Evolutionary conservation across 2,797 vertebrate species (phyloP), one percentile per base, ranked within the genome.

Genomic region (Molossus molossus): DNA sequence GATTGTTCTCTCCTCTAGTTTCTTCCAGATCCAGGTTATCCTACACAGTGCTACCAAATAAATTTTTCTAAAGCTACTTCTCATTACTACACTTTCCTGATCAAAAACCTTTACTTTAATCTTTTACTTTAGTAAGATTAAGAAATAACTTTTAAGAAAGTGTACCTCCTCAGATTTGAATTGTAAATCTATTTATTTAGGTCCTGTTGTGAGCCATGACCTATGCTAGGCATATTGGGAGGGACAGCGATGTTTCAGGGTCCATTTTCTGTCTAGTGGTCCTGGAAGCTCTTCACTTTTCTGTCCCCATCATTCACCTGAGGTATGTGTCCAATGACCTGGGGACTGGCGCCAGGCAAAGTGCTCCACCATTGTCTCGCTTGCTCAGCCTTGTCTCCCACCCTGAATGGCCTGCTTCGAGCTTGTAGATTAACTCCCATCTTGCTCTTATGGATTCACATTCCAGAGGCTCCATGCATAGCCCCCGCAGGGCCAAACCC

Each of bases 111-210:
- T 87, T 40, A 40, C 40, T 90, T 92, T 8, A 45, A 2, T 55
- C 50, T 62, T 7, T 27, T 53, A 72, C 27, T 76, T 80, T 50
- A 94, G 53, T 10, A 93, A 91, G 55, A 84, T 76, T 90, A 91
- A 88, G 89, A 95, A 94, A 95, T 94, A 77, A 48, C 50, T 94
- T 76, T 83, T 62, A 83, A 94, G 82, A 67, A 95, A 76, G 33
- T 11, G 2, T 25, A 89, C 77, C 33, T 80, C 85, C 86, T 94
- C 50, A 86, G 55, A 62, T 76, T 94, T 80, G 53, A 82, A 7
- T 70, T 95, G 65, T 87, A 65, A 96, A 91, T 37, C n/a, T 58
- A 33, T 21, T 90, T 88, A 77, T 25, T 86, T 37, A 48, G 57
- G 45, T 83, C 37, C 25, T 94, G 9, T n/a, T 87, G 2, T 65